These are phyloP conservation scores for Ectemnius cavifrons DNA, from an alignment of 2,888 invertebrate species.

Conservation along the genomic window DNA sequence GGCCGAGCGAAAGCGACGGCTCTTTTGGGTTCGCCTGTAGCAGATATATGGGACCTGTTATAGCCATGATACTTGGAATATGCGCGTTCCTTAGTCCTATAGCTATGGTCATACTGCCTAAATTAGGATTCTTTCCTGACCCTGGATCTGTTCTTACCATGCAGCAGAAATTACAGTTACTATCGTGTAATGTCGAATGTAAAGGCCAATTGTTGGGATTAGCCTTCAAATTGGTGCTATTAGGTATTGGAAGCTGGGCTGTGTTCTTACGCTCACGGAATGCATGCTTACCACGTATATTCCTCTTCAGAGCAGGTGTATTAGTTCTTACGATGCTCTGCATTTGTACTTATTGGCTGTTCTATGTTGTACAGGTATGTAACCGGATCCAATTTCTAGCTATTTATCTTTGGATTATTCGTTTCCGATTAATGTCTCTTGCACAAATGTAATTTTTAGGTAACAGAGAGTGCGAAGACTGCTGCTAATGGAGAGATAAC, in stretches of 20 bases:
- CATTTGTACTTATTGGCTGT: slow-evolving; percentile 98
- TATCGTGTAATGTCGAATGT: slow-evolving; percentile 95
- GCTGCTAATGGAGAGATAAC: slow-evolving; percentile 89
- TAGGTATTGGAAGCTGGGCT: slow-evolving; percentile 95
- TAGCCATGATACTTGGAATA: slow-evolving; percentile 88
- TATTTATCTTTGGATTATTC: no score
- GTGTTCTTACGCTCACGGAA: slow-evolving; percentile 91
- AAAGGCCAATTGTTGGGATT: slow-evolving; percentile 95
- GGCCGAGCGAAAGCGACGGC: slow-evolving; percentile 87
- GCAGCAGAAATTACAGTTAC: slow-evolving; percentile 84
- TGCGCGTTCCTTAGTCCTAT: slow-evolving; percentile 94
- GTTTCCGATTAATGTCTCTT: no score
- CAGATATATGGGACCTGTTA: slow-evolving; percentile 89
- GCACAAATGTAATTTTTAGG: slow-evolving; percentile 66
- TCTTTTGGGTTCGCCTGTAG: slow-evolving; percentile 85
- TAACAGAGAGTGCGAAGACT: slow-evolving; percentile 89
- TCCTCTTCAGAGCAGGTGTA: slow-evolving; percentile 93
- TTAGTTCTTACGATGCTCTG: slow-evolving; percentile 93
- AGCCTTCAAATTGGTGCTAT: slow-evolving; percentile 92
- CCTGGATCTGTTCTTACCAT: slow-evolving; percentile 83
- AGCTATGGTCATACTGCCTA: slow-evolving; percentile 96
- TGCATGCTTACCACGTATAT: slow-evolving; percentile 94
- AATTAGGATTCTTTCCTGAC: slow-evolving; percentile 91
- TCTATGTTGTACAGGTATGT: slow-evolving; percentile 92
- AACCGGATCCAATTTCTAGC: neutral